phyloP scores from a whole-genome alignment of 2,113 vertebrate genomes.

The Dicerorhinus sumatrensis region DNA sequence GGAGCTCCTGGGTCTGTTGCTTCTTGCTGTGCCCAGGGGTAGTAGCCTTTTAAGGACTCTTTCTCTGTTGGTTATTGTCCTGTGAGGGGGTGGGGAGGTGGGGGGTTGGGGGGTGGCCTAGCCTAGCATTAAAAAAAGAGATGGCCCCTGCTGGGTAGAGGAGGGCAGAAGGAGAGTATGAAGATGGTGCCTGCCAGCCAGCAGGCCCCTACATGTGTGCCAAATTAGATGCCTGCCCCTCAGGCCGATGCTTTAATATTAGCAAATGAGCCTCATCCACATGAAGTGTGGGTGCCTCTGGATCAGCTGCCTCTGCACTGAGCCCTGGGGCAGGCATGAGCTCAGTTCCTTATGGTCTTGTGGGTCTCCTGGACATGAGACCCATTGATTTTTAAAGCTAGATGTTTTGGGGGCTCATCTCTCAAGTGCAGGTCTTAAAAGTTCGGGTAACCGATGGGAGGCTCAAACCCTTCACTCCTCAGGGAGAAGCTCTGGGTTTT shows the following conservation, averaged over 20 bases:
- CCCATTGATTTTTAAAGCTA: not conserved
- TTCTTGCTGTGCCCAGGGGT: not conserved
- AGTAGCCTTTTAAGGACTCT: not conserved
- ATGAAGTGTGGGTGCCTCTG: not conserved
- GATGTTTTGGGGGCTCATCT: not conserved
- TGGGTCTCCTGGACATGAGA: not conserved
- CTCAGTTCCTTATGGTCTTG: not conserved
- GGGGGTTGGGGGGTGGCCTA: not conserved
- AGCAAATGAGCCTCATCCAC: not conserved
- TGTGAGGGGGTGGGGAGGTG: not conserved
- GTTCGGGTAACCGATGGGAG: not conserved
- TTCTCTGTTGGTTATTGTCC: not conserved
- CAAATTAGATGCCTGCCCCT: not conserved
- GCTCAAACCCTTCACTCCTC: not conserved
- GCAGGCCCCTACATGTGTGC: not conserved
- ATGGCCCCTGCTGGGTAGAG: no score
- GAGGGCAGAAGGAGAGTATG: no score
- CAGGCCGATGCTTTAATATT: not conserved
- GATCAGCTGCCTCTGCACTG: not conserved
- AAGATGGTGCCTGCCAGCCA: not conserved
- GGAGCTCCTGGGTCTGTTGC: not conserved
- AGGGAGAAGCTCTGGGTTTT: not conserved
- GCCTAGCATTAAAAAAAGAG: no score
- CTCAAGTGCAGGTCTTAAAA: not conserved
- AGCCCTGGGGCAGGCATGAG: not conserved